Evolutionary conservation across 2,113 vertebrate species (phyloP).

Genomic region (Silurus glanis): DNA sequence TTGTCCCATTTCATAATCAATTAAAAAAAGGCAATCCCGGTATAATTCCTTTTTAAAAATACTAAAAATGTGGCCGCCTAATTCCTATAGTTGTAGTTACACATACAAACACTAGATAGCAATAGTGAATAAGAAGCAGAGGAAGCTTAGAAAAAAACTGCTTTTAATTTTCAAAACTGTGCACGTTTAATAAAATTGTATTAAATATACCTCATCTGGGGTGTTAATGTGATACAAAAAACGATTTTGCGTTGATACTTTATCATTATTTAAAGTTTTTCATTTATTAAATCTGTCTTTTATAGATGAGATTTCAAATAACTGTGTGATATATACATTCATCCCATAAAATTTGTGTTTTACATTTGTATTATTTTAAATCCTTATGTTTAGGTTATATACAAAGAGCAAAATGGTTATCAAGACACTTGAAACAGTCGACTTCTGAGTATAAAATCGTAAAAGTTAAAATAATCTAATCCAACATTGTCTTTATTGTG

Average conservation of each 20-base stretch:
- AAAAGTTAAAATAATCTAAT: background rate
- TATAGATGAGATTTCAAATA: background rate
- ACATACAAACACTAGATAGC: background rate
- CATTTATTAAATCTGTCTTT: background rate
- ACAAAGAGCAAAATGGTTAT: background rate
- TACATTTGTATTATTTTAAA: background rate
- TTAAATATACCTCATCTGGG: background rate
- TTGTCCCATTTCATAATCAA: background rate
- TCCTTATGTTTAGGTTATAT: background rate
- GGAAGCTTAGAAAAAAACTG: background rate
- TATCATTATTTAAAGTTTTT: background rate
- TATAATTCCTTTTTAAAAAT: background rate
- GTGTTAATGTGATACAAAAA: background rate
- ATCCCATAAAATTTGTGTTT: background rate
- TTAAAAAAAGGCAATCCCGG: background rate
- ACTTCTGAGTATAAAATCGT: background rate
- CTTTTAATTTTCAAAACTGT: background rate
- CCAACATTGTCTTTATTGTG: background rate
- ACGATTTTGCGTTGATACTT: background rate
- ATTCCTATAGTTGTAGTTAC: background rate
- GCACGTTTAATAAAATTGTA: background rate
- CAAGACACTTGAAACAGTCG: background rate
- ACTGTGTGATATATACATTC: background rate
- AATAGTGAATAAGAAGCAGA: background rate
- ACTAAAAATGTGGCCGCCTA: background rate